Evolutionary conservation across 2,113 vertebrate species (phyloP).

Genomic region (Seriola quinqueradiata): DNA sequence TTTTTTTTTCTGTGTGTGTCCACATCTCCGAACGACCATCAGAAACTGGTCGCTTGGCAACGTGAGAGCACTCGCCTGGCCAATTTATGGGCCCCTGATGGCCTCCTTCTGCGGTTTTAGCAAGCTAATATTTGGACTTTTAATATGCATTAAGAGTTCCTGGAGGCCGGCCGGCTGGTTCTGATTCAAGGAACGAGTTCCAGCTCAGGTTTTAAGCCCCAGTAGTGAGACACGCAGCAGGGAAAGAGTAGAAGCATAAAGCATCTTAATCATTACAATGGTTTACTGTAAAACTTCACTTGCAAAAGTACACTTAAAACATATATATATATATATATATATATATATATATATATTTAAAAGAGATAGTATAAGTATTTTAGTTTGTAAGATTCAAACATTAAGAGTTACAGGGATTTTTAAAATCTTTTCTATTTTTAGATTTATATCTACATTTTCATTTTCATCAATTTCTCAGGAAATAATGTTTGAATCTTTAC

Average conservation of each 20-base stretch:
- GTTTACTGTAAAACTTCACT: neutral
- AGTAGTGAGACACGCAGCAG: neutral
- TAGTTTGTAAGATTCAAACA: no score
- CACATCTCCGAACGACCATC: conserved; percentile 41
- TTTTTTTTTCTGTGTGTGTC: conserved; percentile 32
- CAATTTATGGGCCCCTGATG: conserved; percentile 57
- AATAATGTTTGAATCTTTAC: no score
- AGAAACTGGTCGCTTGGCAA: conserved; percentile 46
- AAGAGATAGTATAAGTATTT: no score
- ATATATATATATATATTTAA: no score
- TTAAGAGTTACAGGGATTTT: no score
- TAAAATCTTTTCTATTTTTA: no score
- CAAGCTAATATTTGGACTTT: conserved; percentile 66
- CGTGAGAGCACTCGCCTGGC: conserved; percentile 54
- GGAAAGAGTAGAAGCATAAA: no score
- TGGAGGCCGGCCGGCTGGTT: conserved; percentile 4
- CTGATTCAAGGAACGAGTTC: neutral
- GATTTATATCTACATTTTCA: no score
- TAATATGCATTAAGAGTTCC: conserved; percentile 48
- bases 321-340: no score
- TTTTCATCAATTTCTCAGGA: no score
- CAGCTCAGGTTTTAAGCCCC: neutral
- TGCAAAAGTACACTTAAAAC: no score
- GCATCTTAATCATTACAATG: neutral
- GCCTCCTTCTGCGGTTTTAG: conserved; percentile 48